A percentile compares a stretch with the other conserved stretches of the same genome.
phyloP scores from a whole-genome alignment of 2,113 vertebrate species.

The Sinocyclocheilus anophthalmus region DNA sequence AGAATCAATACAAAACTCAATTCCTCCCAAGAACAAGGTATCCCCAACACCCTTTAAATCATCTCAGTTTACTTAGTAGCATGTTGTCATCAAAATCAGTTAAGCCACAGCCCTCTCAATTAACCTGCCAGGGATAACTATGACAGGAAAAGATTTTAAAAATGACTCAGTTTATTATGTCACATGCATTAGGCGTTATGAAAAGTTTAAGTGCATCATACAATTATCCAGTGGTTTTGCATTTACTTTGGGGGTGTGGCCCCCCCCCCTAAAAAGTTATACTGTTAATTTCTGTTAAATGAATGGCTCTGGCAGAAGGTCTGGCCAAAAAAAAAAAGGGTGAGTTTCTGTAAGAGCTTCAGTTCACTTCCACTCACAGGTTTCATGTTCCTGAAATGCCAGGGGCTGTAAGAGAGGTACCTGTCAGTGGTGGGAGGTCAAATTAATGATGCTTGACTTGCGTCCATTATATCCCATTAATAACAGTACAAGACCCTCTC shows the following conservation, averaged over 20 bases:
- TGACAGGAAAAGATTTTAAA: conserved; percentile 26
- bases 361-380: conserved; percentile 58
- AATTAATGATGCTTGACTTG: conserved; percentile 68
- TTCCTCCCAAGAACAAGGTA: no score
- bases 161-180: background rate
- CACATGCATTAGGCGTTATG: background rate
- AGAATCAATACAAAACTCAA: no score
- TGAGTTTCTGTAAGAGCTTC: conserved; percentile 59
- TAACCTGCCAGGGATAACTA: conserved; percentile 11
- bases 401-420: conserved; percentile 58
- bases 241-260: no score
- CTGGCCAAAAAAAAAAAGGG: no score
- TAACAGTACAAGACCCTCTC: conserved; percentile 47
- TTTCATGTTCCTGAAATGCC: conserved; percentile 52
- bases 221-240: background rate
- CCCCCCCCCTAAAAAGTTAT: no score
- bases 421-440: conserved; percentile 58
- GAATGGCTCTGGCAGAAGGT: background rate
- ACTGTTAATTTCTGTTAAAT: background rate
- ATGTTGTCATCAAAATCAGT: conserved; percentile 26
- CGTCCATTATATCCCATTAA: conserved; percentile 65
- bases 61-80: background rate
- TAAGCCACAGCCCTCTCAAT: conserved; percentile 31
- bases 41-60: no score
- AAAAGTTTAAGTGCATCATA: background rate